Percentiles rank a stretch among this genome's conserved stretches.
phyloP scores from a whole-genome alignment of 2,797 vertebrate species.

The Fistularia tabacaria region DNA sequence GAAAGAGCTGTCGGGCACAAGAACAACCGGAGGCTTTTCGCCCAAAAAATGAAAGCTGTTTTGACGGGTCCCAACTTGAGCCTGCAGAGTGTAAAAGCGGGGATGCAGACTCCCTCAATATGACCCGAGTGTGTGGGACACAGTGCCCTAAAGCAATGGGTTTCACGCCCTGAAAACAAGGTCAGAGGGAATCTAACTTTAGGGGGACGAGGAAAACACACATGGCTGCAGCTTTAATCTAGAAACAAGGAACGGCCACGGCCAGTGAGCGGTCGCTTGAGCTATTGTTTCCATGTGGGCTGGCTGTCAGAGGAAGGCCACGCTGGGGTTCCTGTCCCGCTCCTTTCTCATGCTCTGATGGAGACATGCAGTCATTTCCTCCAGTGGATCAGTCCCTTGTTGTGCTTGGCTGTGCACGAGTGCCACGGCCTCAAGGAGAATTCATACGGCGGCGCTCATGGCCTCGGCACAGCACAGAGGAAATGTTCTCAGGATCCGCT shows the following conservation, averaged over 20 bases:
- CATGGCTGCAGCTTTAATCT: conserved; percentile 4
- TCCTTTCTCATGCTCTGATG: conserved; percentile 51
- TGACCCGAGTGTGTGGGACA: too few species aligned
- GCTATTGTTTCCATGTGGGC: conserved; percentile 47
- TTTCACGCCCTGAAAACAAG: too few species aligned
- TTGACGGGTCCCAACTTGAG: too few species aligned
- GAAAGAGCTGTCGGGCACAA: conserved; percentile 26
- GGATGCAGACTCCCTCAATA: too few species aligned
- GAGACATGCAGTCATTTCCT: conserved; percentile 58
- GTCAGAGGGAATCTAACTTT: too few species aligned
- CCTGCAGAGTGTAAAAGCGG: too few species aligned
- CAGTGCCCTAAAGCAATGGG: too few species aligned
- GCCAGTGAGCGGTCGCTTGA: conserved; percentile 22
- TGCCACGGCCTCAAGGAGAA: conserved; percentile 28
- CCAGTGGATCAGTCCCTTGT: conserved; percentile 41
- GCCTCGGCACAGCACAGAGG: conserved; percentile 21
- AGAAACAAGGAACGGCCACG: conserved; percentile 15
- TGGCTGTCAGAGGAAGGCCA: conserved; percentile 42
- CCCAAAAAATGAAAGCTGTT: too few species aligned
- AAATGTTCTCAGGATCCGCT: conserved; percentile 39
- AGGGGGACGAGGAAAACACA: conserved; percentile 8
- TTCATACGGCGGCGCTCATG: conserved; percentile 20
- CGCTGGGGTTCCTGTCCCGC: conserved; percentile 42
- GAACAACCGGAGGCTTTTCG: background rate
- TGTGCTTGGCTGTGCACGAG: conserved; percentile 46